A percentile compares a stretch with the other conserved stretches of the same genome.
These are phyloP conservation scores for Muraenolepis orangiensis DNA, from an alignment of 2,797 vertebrate species.

Conservation along the genomic window DNA sequence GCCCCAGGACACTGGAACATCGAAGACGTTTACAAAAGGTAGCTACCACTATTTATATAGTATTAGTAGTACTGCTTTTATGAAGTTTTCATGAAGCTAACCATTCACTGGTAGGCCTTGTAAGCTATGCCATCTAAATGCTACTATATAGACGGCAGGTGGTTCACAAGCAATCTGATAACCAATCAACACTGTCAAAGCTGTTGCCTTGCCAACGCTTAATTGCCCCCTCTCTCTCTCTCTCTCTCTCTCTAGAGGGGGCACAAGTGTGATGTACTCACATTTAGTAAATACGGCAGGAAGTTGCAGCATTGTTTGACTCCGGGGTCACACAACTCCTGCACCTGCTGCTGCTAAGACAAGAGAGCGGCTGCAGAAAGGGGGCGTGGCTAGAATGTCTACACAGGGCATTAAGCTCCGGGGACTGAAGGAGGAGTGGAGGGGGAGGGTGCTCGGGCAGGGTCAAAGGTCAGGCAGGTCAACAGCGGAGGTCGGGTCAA, in stretches of 20 bases:
- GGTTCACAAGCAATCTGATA: background rate
- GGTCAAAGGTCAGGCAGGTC: constrained; percentile 8
- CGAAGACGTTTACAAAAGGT: background rate
- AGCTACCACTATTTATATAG: background rate
- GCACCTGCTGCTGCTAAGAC: constrained; percentile 24
- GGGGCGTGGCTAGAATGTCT: constrained; percentile 14
- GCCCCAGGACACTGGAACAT: background rate
- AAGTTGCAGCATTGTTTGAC: constrained; percentile 22
- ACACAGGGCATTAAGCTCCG: background rate
- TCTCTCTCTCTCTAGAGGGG: constrained; percentile 23
- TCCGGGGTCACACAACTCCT: constrained; percentile 36
- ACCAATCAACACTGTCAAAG: background rate
- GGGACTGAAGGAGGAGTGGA: background rate
- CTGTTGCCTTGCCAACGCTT: constrained; percentile 3
- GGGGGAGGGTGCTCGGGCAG: background rate
- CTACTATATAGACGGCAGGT: background rate
- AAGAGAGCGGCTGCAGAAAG: constrained; percentile 27
- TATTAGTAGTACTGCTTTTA: background rate
- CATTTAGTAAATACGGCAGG: constrained; percentile 30
- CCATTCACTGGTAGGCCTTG: background rate
- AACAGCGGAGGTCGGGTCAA: constrained; percentile 23
- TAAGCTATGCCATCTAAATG: background rate
- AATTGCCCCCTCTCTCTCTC: background rate
- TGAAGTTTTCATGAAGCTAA: background rate
- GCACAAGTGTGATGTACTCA: constrained; percentile 39